Conservation (phyloP, 1,140 invertebrate genomes). For the Heliothis subflexa region DNA sequence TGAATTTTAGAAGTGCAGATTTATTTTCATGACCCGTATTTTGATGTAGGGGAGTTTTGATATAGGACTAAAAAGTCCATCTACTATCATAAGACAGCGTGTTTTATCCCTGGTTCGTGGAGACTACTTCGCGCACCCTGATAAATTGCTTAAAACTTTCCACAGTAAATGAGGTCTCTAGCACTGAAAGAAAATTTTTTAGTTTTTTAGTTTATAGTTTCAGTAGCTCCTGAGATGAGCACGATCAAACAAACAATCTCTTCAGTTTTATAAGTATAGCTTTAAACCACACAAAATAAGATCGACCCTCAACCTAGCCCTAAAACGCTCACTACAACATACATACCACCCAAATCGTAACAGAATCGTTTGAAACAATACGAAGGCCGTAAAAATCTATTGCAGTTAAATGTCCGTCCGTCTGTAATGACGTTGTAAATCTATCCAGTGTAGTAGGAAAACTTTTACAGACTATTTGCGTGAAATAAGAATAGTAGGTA, state of each 20-base stretch:
- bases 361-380: conserved; percentile 27
- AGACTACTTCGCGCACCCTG: too few relatives aligned
- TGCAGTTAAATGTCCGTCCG: conserved; percentile 26
- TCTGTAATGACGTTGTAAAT: conserved; percentile 54
- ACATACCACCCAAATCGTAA: conserved; percentile 34
- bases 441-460: conserved; percentile 40
- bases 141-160: too few relatives aligned
- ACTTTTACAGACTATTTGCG: conserved; percentile 26
- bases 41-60: neutral
- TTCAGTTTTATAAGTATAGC: too few relatives aligned
- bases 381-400: conserved; percentile 37
- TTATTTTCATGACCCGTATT: neutral
- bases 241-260: too few relatives aligned
- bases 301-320: neutral
- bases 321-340: neutral
- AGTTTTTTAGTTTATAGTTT: too few relatives aligned
- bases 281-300: neutral
- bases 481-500: conserved; percentile 2
- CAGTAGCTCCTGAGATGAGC: neutral
- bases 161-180: too few relatives aligned
- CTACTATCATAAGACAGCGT: neutral
- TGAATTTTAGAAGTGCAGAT: neutral
- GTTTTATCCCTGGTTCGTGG: neutral
- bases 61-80: neutral
- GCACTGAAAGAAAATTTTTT: too few relatives aligned